These are phyloP conservation scores for Calephelis nemesis DNA, from an alignment of 1,140 invertebrate genomes.

Conservation along the genomic window DNA sequence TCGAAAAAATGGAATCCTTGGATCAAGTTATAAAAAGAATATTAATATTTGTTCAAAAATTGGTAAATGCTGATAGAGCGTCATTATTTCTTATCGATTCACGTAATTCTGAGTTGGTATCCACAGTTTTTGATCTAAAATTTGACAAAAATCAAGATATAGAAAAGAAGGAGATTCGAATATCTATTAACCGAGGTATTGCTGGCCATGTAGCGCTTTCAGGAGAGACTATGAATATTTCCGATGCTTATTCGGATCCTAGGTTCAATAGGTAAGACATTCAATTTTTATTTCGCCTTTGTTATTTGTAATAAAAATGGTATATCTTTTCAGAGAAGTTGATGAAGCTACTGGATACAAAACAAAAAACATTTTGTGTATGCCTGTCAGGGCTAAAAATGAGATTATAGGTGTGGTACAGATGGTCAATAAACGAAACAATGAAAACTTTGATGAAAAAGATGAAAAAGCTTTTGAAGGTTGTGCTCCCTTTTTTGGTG, in stretches of 20 bases:
- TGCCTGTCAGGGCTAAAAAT: conserved; percentile 90
- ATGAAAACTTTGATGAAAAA: conserved; percentile 83
- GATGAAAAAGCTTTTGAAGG: conserved; percentile 92
- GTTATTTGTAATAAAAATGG: conserved; percentile 2
- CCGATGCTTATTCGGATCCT: conserved; percentile 88
- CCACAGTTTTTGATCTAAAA: conserved; percentile 89
- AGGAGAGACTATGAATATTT: conserved; percentile 88
- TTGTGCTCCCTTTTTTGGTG: conserved; percentile 91
- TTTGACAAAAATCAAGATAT: conserved; percentile 51
- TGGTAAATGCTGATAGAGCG: conserved; percentile 90
- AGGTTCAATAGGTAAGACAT: conserved; percentile 84
- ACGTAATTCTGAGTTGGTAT: conserved; percentile 87
- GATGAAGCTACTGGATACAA: conserved; percentile 89
- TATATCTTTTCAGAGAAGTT: conserved; percentile 77
- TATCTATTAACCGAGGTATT: conserved; percentile 81
- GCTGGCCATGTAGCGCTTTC: conserved; percentile 86
- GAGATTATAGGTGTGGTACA: conserved; percentile 91
- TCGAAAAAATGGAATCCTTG: conserved; percentile 92
- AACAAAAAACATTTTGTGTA: conserved; percentile 89
- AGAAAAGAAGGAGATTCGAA: conserved; percentile 76
- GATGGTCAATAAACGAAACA: conserved; percentile 90
- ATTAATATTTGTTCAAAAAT: conserved; percentile 88
- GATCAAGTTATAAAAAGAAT: conserved; percentile 91
- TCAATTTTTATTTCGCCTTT: not conserved
- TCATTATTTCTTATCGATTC: conserved; percentile 88